Conservation (phyloP, 2,113 vertebrate species). For the Brienomyrus brachyistius region DNA sequence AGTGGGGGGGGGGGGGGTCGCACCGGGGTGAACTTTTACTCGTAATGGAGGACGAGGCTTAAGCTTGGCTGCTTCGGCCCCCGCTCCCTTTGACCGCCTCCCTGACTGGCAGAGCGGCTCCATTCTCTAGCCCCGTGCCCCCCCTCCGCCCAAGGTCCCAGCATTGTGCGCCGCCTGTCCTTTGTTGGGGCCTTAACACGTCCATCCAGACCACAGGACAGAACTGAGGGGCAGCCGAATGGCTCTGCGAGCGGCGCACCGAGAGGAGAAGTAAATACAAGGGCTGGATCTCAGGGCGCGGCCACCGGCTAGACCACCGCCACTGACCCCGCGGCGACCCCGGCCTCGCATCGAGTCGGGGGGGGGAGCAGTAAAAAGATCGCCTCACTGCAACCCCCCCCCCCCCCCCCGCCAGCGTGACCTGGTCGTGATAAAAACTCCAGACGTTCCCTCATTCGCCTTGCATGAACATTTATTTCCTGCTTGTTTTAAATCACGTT, state of each 20-base stretch:
- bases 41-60: constrained; percentile 35
- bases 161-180: constrained; percentile 18
- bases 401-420: constrained; percentile 45
- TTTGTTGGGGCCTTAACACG: constrained; percentile 15
- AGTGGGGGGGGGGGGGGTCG: constrained; percentile 42
- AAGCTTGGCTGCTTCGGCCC: constrained; percentile 22
- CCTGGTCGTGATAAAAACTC: constrained; percentile 84
- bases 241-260: background rate
- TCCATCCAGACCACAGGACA: constrained; percentile 10
- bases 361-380: constrained; percentile 75
- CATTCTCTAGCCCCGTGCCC: background rate
- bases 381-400: constrained; percentile 57
- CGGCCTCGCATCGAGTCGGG: constrained; percentile 67
- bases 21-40: constrained; percentile 42
- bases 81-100: constrained; percentile 38
- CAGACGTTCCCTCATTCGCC: constrained; percentile 91
- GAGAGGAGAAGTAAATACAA: constrained; percentile 41
- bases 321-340: constrained; percentile 75
- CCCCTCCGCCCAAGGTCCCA: background rate
- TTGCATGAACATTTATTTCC: constrained; percentile 74
- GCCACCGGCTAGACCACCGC: background rate
- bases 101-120: constrained; percentile 27
- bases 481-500: background rate
- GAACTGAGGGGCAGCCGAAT: background rate
- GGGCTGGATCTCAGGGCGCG: background rate